Conservation (phyloP, 1,140 invertebrate species). For the Pachyrhynchus sulphureomaculatus region DNA sequence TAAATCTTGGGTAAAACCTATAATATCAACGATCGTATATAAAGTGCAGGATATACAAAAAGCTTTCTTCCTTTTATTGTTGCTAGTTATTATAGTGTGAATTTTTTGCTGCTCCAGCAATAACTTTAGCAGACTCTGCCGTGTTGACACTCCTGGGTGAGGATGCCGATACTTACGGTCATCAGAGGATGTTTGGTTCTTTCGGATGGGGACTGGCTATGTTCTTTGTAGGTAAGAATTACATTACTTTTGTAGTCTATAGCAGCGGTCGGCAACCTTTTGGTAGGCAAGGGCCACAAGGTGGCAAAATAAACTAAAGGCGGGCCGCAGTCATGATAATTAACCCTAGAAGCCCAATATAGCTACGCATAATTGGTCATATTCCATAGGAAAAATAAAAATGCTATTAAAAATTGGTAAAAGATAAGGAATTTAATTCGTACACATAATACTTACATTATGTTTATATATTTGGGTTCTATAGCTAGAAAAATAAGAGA, state of each 20-base stretch:
- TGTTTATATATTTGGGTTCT: too few species aligned
- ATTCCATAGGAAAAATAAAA: too few species aligned
- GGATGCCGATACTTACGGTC: slow-evolving; percentile 90
- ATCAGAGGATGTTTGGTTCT: slow-evolving; percentile 98
- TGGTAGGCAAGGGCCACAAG: too few species aligned
- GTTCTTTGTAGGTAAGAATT: slow-evolving; percentile 78
- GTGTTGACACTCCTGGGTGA: slow-evolving; percentile 90
- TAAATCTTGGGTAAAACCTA: slow-evolving; percentile 82
- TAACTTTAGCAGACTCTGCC: slow-evolving; percentile 94
- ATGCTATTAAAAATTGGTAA: too few species aligned
- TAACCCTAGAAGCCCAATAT: too few species aligned
- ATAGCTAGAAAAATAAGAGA: too few species aligned
- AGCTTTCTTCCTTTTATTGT: slow-evolving; percentile 90
- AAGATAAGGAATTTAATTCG: too few species aligned
- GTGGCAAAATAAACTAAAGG: too few species aligned
- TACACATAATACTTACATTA: too few species aligned
- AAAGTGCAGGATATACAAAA: slow-evolving; percentile 85
- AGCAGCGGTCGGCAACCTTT: too few species aligned
- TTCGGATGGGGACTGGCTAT: slow-evolving; percentile 97
- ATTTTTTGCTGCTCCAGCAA: slow-evolving; percentile 95
- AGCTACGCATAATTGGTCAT: too few species aligned
- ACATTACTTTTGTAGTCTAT: not conserved
- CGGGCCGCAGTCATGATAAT: too few species aligned
- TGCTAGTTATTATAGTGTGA: slow-evolving; percentile 93
- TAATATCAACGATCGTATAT: slow-evolving; percentile 93